Evolutionary conservation across 2,888 invertebrate species (phyloP), one percentile per base, ranked within the genome.

Genomic region (Rhodophaea formosa): DNA sequence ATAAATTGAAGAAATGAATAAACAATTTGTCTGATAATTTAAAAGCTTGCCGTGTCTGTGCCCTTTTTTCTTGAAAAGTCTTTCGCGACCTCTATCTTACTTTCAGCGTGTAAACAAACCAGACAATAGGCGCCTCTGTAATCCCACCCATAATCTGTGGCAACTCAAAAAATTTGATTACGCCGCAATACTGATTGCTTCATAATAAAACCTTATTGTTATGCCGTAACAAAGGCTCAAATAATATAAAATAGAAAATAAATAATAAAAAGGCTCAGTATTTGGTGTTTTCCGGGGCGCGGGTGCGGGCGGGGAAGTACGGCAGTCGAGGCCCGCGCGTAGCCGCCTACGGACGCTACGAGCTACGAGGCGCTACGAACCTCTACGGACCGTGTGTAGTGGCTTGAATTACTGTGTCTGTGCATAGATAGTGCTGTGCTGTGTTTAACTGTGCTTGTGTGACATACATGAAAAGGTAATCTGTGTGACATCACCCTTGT

Each of bases 311-410:
- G 86, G 82, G 70, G 84, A 75, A 78, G 75, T 81, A 79, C 88
- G 86, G 79, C 88, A 90, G 89, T 90, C 82, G 80, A 79, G 82
- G 80, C 77, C 68, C 75, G 77, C 82, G 79, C 87, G 87, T 85
- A 81, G 85, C 75, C 69, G 84, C 81, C 80, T 81, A 82, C 80
- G 73, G 75, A 67, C 86, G 88, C 86, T 86, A 85, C 87, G 84
- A 77, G 46, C 56, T 49, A 29, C 52, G 47, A 29, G 17, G 30
- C 43, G 17, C 44, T 57, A 54, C 53, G 42, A 35, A 49, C 10
- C 10, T 12, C 16, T 17, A 54, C 14, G 57, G 23, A 32, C 47
- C 43, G 56, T 53, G 52, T 60, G 66, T 64, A 61, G 57, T 59
- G 65, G 23, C 23, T 23, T 65, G 63, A 45, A 32, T 10, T 57